Conservation (phyloP, 2,797 vertebrate genomes). For the Syngnathus acus region DNA sequence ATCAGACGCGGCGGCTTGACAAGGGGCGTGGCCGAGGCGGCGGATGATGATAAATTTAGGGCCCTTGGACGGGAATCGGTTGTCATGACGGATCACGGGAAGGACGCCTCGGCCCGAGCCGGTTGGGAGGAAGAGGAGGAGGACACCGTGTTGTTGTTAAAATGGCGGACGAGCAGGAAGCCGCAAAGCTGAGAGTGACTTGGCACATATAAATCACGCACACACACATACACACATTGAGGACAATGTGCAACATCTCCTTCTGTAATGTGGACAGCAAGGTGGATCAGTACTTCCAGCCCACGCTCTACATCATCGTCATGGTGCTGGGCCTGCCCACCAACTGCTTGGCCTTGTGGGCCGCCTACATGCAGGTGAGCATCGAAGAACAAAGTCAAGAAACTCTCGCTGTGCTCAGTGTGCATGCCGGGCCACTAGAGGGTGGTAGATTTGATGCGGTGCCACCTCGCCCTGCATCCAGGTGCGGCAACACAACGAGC, state of each 20-base stretch:
- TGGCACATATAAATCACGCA: neutral
- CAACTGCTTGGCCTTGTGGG: conserved; percentile 90
- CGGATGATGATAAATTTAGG: conserved; percentile 22
- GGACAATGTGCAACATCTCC: conserved; percentile 80
- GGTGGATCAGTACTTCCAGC: conserved; percentile 86
- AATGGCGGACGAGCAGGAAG: conserved; percentile 36
- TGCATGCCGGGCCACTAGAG: neutral
- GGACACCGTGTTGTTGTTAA: conserved; percentile 31
- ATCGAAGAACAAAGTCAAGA: neutral
- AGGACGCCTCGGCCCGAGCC: conserved; percentile 10
- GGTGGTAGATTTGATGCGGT: neutral
- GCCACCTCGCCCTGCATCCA: conserved; percentile 12
- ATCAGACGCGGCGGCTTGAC: conserved; percentile 9
- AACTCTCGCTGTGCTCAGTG: neutral
- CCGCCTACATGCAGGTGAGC: conserved; percentile 83
- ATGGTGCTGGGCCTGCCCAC: conserved; percentile 83
- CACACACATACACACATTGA: conserved; percentile 3
- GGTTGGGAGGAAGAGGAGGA: conserved; percentile 21
- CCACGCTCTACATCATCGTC: conserved; percentile 84
- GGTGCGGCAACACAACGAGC: conserved; percentile 82
- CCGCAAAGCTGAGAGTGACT: conserved; percentile 40
- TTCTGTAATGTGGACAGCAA: conserved; percentile 86
- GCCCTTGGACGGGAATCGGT: conserved; percentile 13
- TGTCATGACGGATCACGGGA: conserved; percentile 34
- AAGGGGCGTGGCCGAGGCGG: conserved; percentile 5